phyloP scores from a whole-genome alignment of 2,113 vertebrate genomes.

The Seriola quinqueradiata region DNA sequence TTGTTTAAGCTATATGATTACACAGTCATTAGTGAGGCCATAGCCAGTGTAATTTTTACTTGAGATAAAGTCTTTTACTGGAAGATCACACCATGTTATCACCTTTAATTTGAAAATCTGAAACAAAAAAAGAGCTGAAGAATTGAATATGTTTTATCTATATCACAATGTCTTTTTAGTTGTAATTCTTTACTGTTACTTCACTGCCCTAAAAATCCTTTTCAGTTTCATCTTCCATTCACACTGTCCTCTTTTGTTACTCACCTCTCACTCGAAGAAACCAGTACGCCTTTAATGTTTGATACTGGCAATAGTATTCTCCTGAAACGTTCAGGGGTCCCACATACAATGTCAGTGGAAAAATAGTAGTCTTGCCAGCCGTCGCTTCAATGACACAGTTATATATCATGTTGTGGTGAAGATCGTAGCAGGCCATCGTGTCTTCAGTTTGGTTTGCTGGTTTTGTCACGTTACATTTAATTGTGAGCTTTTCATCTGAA shows the following conservation, averaged over 20 bases:
- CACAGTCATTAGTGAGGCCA: neutral
- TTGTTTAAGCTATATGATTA: neutral
- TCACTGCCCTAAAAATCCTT: neutral
- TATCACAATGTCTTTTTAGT: too few species aligned
- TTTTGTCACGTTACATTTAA: rapidly evolving
- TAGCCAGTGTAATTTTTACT: neutral
- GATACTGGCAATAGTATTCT: constrained; percentile 66
- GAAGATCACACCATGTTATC: too few species aligned
- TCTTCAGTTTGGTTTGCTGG: constrained; percentile 24
- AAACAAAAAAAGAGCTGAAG: too few species aligned
- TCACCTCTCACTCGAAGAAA: constrained; percentile 72
- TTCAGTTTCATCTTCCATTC: neutral
- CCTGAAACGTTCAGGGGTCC: constrained; percentile 48
- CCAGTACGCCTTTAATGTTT: constrained; percentile 35
- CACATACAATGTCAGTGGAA: neutral
- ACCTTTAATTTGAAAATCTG: too few species aligned
- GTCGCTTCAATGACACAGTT: rapidly evolving
- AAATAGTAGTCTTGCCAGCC: rapidly evolving
- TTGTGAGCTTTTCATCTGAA: neutral
- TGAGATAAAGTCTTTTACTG: too few species aligned
- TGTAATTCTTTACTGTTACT: neutral
- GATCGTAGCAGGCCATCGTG: neutral
- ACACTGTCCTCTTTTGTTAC: constrained; percentile 24
- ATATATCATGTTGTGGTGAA: rapidly evolving
- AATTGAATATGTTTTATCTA: too few species aligned